These are phyloP conservation scores for Melanargia galathea DNA, from an alignment of 2,888 invertebrate genomes.

Conservation along the genomic window DNA sequence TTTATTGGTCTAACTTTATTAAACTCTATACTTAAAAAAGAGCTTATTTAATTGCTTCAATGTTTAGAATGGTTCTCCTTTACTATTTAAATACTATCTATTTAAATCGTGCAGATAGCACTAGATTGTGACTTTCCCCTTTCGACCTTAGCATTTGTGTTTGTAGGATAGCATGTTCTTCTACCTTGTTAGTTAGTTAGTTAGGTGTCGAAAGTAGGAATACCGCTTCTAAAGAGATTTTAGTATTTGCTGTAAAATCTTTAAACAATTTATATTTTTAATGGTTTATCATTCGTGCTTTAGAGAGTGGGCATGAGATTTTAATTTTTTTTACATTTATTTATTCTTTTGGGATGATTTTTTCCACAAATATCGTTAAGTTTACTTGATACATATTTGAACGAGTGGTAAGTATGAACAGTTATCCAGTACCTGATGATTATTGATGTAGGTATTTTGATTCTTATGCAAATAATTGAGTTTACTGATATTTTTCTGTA, in stretches of 20 bases:
- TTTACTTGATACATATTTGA: too few species aligned
- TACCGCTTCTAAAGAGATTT: conserved; percentile 13
- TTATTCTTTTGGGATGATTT: too few species aligned
- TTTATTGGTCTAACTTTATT: too few species aligned
- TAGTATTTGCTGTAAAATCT: conserved; percentile 8
- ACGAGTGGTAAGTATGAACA: too few species aligned
- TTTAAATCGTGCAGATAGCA: conserved; percentile 30
- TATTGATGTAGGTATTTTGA: neutral
- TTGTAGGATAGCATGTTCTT: conserved; percentile 46
- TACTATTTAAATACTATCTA: conserved; percentile 7
- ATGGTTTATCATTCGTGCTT: neutral
- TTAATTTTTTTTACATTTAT: neutral
- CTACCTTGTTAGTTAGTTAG: conserved; percentile 23
- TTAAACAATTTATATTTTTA: conserved; percentile 1
- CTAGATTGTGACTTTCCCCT: conserved; percentile 49
- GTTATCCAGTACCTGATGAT: too few species aligned
- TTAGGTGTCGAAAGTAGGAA: conserved; percentile 21
- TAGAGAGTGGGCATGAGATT: neutral
- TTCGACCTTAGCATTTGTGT: conserved; percentile 47
- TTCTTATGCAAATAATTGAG: too few species aligned
- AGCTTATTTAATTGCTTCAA: neutral
- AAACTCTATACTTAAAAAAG: too few species aligned
- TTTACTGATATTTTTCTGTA: too few species aligned
- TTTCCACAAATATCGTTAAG: too few species aligned
- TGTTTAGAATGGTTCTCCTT: neutral